Evolutionary conservation across 2,888 invertebrate genomes (phyloP).

Genomic region (Scrobipalpa atriplicella): DNA sequence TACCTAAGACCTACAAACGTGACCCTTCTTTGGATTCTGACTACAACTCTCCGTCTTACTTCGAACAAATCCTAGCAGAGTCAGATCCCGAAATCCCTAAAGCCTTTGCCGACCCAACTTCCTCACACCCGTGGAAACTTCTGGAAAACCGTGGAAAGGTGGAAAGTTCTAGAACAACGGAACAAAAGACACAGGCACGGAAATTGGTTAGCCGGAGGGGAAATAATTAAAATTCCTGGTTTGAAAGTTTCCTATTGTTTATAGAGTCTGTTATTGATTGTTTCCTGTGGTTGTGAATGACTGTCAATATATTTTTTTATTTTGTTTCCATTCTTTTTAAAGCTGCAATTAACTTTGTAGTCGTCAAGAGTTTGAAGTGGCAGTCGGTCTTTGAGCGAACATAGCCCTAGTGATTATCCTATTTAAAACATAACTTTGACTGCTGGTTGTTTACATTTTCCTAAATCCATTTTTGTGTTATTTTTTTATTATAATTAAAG

Average conservation of each 20-base stretch:
- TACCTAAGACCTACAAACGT: background rate
- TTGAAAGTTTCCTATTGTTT: conserved; percentile 1
- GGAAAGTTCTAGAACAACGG: background rate
- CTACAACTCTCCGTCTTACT: background rate
- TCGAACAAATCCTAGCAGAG: background rate
- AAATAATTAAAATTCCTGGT: conserved; percentile 4
- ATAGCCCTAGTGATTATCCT: too few relatives aligned
- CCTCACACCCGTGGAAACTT: background rate
- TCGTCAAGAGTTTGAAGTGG: background rate
- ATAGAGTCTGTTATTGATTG: conserved; percentile 1
- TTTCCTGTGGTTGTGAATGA: background rate
- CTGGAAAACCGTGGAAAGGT: conserved; percentile 6
- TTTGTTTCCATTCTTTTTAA: background rate
- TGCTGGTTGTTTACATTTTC: too few relatives aligned
- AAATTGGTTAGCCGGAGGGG: conserved; percentile 1
- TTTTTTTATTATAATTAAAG: background rate
- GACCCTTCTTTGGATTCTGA: background rate
- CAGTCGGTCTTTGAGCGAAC: too few relatives aligned
- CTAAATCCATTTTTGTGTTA: background rate
- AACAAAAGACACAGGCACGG: background rate
- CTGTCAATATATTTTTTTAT: background rate
- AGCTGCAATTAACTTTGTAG: background rate
- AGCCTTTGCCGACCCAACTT: background rate
- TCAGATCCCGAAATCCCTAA: background rate
- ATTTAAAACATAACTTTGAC: too few relatives aligned